These are phyloP conservation scores for Ectemnius cavifrons DNA, from an alignment of 2,888 invertebrate species.

Conservation along the genomic window DNA sequence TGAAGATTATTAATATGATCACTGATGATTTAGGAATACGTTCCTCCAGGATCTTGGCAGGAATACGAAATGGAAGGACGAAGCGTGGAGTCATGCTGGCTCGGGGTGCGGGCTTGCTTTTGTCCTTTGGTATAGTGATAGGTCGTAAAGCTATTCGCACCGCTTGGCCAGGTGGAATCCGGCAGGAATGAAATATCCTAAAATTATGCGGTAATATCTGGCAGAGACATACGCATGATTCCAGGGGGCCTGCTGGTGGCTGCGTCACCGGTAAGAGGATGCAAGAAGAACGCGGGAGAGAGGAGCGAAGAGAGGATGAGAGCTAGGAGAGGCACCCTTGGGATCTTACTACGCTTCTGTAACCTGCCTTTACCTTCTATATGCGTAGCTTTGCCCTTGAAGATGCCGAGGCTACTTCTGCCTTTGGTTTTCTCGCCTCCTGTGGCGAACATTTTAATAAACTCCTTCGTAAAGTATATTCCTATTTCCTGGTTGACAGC, in stretches of 20 bases:
- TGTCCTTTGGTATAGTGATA: slow-evolving; percentile 39
- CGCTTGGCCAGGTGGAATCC: slow-evolving; percentile 52
- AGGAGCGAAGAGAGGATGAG: slow-evolving; percentile 33
- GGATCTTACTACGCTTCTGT: slow-evolving; percentile 51
- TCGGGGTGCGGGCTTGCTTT: slow-evolving; percentile 15
- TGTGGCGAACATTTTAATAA: slow-evolving; percentile 71
- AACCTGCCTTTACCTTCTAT: slow-evolving; percentile 20
- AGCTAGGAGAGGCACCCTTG: slow-evolving; percentile 41
- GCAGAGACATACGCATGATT: slow-evolving; percentile 57
- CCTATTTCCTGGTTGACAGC: slow-evolving; percentile 29
- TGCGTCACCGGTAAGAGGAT: slow-evolving; percentile 58
- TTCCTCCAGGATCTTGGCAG: too few relatives aligned
- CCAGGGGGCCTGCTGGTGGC: slow-evolving; percentile 45
- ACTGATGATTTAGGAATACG: too few relatives aligned
- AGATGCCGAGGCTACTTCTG: slow-evolving; percentile 11
- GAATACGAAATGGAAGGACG: too few relatives aligned
- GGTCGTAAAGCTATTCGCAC: slow-evolving; percentile 44
- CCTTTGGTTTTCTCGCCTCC: slow-evolving; percentile 54
- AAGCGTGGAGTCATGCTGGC: too few relatives aligned
- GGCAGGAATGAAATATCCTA: slow-evolving; percentile 65
- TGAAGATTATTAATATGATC: too few relatives aligned
- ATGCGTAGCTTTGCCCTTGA: background rate
- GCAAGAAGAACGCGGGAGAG: slow-evolving; percentile 22
- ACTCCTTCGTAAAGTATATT: slow-evolving; percentile 66
- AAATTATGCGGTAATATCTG: slow-evolving; percentile 74